A percentile compares a stretch with the other conserved stretches of the same genome.
These are phyloP conservation scores for Bhutanitis thaidina DNA, from an alignment of 2,888 invertebrate genomes.

Conservation along the genomic window DNA sequence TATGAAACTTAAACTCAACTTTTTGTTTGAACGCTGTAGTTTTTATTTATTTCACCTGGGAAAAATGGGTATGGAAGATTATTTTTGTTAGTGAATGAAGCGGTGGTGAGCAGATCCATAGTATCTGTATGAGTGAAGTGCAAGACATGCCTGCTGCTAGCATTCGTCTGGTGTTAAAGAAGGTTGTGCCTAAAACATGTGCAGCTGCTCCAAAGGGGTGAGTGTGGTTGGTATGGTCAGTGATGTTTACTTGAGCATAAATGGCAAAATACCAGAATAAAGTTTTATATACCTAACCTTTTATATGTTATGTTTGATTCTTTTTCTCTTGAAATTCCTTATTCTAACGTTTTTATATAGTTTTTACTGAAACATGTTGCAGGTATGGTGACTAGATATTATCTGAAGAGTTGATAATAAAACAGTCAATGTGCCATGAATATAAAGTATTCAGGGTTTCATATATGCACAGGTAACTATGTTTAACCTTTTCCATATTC, in stretches of 20 bases:
- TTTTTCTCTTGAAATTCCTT: neutral
- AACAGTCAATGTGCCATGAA: neutral
- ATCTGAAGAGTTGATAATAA: constrained; percentile 12
- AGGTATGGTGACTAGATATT: constrained; percentile 3
- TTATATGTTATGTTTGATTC: too few species aligned
- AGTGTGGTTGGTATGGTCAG: constrained; percentile 35
- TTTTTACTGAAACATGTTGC: constrained; percentile 3
- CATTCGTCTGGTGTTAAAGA: constrained; percentile 19
- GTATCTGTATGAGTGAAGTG: constrained; percentile 32
- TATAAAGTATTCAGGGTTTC: too few species aligned
- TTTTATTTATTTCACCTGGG: neutral
- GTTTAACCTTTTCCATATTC: too few species aligned
- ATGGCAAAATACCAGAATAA: neutral
- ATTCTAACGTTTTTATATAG: neutral
- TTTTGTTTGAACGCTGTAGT: constrained; percentile 17
- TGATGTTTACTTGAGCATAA: constrained; percentile 23
- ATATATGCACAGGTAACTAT: too few species aligned
- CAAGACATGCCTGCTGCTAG: constrained; percentile 28
- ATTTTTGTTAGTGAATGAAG: constrained; percentile 28
- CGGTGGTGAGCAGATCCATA: constrained; percentile 30
- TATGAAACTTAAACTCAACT: constrained; percentile 12
- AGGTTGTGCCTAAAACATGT: constrained; percentile 20
- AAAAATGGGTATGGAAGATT: constrained; percentile 25
- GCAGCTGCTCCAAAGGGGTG: constrained; percentile 33
- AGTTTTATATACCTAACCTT: neutral